Percentiles rank a stretch among this genome's conserved stretches.
Evolutionary conservation across 2,888 invertebrate species (phyloP).

Genomic region (Leptopilina syphax): DNA sequence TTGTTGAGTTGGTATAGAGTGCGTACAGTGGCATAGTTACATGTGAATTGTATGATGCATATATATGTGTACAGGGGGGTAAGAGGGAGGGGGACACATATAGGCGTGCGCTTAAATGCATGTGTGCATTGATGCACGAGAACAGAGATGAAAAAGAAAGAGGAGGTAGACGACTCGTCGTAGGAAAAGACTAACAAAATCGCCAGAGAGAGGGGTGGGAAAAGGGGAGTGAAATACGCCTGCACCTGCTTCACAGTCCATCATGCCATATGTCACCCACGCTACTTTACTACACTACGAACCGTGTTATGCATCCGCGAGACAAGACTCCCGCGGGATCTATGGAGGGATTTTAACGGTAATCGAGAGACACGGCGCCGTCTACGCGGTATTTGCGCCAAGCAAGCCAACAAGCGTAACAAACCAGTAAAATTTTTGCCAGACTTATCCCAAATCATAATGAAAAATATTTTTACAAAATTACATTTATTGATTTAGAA

Average conservation of each 20-base stretch:
- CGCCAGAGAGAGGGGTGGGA: constrained; percentile 25
- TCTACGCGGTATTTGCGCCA: constrained; percentile 52
- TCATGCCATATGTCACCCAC: constrained; percentile 75
- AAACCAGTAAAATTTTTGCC: constrained; percentile 5
- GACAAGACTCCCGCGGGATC: constrained; percentile 70
- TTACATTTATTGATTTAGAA: too few relatives aligned
- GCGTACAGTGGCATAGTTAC: constrained; percentile 62
- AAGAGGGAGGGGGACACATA: constrained; percentile 50
- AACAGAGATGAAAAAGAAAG: constrained; percentile 46
- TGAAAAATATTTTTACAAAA: neutral
- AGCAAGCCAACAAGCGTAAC: constrained; percentile 30
- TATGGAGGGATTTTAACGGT: constrained; percentile 70
- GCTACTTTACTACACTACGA: constrained; percentile 75
- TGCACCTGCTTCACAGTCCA: constrained; percentile 76
- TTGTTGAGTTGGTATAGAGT: constrained; percentile 16
- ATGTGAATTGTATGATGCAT: constrained; percentile 62
- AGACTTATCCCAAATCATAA: neutral
- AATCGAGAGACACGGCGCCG: constrained; percentile 70
- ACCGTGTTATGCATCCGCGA: constrained; percentile 74
- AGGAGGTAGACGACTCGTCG: constrained; percentile 30
- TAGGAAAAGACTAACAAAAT: constrained; percentile 50
- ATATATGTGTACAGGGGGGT: neutral
- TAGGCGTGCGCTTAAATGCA: constrained; percentile 59
- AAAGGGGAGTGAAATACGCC: constrained; percentile 61
- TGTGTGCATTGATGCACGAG: constrained; percentile 43